Evolutionary conservation across 2,888 invertebrate genomes (phyloP).

Genomic region (Temnothorax ravouxi): DNA sequence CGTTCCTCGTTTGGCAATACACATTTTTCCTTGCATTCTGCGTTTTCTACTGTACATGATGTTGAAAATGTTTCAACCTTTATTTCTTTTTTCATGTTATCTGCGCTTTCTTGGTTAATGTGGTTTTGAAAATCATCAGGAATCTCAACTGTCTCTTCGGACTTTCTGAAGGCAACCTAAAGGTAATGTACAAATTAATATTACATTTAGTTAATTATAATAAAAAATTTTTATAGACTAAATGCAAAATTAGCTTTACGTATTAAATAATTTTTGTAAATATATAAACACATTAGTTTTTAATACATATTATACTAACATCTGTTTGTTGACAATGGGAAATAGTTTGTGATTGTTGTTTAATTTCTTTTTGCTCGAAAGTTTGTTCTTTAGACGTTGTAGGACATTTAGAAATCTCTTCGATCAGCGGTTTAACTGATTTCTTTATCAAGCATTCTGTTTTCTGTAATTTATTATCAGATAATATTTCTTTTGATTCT

Average conservation of each 20-base stretch:
- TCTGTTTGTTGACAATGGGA: constrained; percentile 2
- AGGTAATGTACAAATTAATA: constrained; percentile 30
- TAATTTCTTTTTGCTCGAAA: neutral
- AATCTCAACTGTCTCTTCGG: neutral
- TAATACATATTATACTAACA: constrained; percentile 24
- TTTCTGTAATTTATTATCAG: constrained; percentile 51
- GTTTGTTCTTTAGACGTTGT: neutral
- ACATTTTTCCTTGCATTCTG: neutral
- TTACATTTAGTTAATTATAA: neutral
- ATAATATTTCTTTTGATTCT: constrained; percentile 39
- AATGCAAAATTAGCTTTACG: neutral
- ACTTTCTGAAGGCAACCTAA: constrained; percentile 1
- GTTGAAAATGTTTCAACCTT: neutral
- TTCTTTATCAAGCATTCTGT: constrained; percentile 44
- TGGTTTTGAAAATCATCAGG: neutral
- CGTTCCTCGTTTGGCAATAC: neutral
- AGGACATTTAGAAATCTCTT: constrained; percentile 53
- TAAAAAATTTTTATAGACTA: neutral
- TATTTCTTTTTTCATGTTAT: neutral
- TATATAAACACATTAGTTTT: neutral
- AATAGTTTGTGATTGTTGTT: neutral
- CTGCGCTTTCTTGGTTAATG: neutral
- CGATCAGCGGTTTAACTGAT: constrained; percentile 57
- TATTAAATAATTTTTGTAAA: neutral
- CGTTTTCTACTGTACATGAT: neutral